Evolutionary conservation across 1,140 invertebrate genomes (phyloP).

Genomic region (Saccostrea echinata): DNA sequence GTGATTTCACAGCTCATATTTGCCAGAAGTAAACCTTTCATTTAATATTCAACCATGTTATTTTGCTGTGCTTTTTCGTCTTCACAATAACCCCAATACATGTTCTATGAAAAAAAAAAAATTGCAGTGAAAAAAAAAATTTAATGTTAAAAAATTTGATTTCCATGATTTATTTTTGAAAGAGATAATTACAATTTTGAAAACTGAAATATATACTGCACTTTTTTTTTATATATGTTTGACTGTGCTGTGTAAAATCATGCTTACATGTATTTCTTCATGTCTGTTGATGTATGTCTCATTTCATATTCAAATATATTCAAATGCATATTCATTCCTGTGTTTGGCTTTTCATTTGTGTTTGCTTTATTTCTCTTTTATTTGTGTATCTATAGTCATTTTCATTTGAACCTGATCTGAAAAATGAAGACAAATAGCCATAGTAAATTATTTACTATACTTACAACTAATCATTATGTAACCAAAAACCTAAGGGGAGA

Average conservation of each 20-base stretch:
- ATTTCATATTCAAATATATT: neutral
- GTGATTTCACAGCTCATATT: neutral
- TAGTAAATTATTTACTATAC: too few relatives aligned
- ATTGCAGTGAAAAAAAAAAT: neutral
- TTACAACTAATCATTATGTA: too few relatives aligned
- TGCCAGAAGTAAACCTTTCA: neutral
- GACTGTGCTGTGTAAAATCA: neutral
- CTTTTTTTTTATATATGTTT: neutral
- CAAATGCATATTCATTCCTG: neutral
- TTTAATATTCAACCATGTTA: neutral
- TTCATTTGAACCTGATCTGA: neutral
- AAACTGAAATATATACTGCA: neutral
- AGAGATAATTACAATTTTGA: neutral
- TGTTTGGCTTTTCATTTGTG: neutral
- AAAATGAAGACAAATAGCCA: neutral
- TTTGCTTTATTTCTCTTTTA: neutral
- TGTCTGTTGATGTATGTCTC: neutral
- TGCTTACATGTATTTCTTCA: neutral
- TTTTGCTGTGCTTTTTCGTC: slow-evolving; percentile 1
- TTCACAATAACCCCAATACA: neutral
- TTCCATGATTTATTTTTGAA: neutral
- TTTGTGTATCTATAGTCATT: neutral
- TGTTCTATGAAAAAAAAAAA: neutral
- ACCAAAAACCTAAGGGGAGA: too few relatives aligned
- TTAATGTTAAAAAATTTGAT: neutral